phyloP scores from a whole-genome alignment of 2,113 vertebrate genomes.

The Ginglymostoma cirratum region DNA sequence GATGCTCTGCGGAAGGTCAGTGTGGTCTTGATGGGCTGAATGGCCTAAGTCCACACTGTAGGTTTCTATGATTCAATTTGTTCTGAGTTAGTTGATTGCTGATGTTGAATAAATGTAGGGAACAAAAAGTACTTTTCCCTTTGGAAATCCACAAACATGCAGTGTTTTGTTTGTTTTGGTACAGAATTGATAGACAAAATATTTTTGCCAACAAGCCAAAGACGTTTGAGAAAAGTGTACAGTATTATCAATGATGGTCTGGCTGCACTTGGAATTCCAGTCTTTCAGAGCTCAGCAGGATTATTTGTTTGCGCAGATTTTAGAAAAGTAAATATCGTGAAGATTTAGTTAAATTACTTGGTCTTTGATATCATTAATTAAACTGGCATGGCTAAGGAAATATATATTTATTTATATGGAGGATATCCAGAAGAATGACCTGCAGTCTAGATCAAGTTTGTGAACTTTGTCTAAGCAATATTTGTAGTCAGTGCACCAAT shows the following conservation, averaged over 20 bases:
- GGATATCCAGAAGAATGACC: neutral
- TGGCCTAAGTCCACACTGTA: too few relatives aligned
- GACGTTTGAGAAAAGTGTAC: conserved; percentile 42
- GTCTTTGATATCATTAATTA: neutral
- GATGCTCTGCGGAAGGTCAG: too few relatives aligned
- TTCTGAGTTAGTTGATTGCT: conserved; percentile 45
- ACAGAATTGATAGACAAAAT: conserved; percentile 46
- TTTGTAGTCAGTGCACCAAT: neutral
- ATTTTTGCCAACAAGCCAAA: conserved; percentile 47
- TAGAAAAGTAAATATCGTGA: conserved; percentile 43
- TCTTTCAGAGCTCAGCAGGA: conserved; percentile 44
- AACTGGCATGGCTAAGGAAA: neutral
- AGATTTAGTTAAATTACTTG: neutral
- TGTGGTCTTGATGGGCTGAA: too few relatives aligned
- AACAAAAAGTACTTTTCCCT: neutral
- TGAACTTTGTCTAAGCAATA: neutral
- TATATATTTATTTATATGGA: neutral
- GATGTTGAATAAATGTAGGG: conserved; percentile 37
- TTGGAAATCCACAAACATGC: neutral
- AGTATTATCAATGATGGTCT: conserved; percentile 44
- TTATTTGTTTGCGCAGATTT: conserved; percentile 51
- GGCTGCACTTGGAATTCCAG: conserved; percentile 41
- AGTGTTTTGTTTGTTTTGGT: conserved; percentile 36
- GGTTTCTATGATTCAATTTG: conserved; percentile 40
- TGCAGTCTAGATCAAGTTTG: neutral